Evolutionary conservation across 2,888 invertebrate genomes (phyloP).

Genomic region (Galerucella pusilla): DNA sequence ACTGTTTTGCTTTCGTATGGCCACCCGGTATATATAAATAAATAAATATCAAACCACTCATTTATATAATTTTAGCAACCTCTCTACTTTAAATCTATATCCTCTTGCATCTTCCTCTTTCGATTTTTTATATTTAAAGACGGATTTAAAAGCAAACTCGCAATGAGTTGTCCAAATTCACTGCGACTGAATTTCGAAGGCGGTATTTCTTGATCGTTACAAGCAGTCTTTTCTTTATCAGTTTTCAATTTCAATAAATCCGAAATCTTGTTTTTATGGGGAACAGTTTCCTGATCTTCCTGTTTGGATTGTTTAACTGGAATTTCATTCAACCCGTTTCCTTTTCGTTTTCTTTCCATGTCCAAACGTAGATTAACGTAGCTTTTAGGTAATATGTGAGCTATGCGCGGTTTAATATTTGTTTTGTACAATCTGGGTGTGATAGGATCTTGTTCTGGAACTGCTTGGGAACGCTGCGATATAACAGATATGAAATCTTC

Average conservation of each 20-base stretch:
- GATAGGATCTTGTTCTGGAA: slow-evolving; percentile 25
- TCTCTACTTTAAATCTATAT: slow-evolving; percentile 55
- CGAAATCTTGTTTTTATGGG: slow-evolving; percentile 36
- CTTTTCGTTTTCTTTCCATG: slow-evolving; percentile 61
- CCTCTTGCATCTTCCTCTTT: slow-evolving; percentile 61
- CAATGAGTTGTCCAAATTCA: slow-evolving; percentile 52
- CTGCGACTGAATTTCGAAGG: slow-evolving; percentile 39
- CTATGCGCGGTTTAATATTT: slow-evolving; percentile 59
- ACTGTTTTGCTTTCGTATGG: no score
- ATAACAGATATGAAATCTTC: slow-evolving; percentile 55
- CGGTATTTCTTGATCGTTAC: slow-evolving; percentile 45
- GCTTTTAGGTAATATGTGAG: slow-evolving; percentile 54
- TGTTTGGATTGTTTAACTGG: slow-evolving; percentile 47
- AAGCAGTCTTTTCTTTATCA: slow-evolving; percentile 46
- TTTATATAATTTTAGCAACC: not conserved
- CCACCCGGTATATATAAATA: no score
- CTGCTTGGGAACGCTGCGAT: slow-evolving; percentile 30
- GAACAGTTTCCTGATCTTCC: slow-evolving; percentile 37
- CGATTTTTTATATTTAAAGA: slow-evolving; percentile 55
- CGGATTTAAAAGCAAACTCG: slow-evolving; percentile 47
- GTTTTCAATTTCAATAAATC: slow-evolving; percentile 45
- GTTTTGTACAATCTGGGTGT: slow-evolving; percentile 52
- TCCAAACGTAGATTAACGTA: slow-evolving; percentile 51
- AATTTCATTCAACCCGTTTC: slow-evolving; percentile 52
- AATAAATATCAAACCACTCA: not conserved